Evolutionary conservation across 2,888 invertebrate genomes (phyloP).

Genomic region (Ophioninae sp.): DNA sequence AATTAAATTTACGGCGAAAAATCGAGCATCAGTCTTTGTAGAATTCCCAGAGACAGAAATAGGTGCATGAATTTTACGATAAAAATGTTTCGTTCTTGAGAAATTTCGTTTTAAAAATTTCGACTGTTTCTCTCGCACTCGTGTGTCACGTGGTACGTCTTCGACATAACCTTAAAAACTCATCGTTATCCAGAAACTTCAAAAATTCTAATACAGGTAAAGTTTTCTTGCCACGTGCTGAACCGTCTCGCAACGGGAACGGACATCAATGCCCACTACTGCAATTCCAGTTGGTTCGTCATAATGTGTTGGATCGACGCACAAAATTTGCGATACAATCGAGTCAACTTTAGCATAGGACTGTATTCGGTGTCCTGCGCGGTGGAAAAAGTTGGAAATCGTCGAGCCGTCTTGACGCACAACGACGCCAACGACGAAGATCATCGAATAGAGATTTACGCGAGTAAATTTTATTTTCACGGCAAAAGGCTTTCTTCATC

Average conservation of each 20-base stretch:
- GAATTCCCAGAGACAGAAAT: no score
- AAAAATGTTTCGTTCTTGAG: no score
- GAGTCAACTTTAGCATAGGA: constrained; percentile 50
- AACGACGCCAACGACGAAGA: constrained; percentile 36
- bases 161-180: no score
- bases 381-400: constrained; percentile 61
- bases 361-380: constrained; percentile 60
- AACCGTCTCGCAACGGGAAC: constrained; percentile 40
- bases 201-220: constrained; percentile 57
- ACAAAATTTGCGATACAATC: constrained; percentile 39
- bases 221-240: constrained; percentile 69
- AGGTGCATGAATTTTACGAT: no score
- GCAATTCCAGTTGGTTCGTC: constrained; percentile 63
- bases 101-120: no score
- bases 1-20: no score
- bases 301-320: constrained; percentile 63
- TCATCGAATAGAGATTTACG: constrained; percentile 66
- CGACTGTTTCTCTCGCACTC: no score
- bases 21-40: no score
- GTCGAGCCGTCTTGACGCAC: constrained; percentile 66
- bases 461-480: constrained; percentile 67
- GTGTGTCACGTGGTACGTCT: no score
- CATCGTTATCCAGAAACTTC: no score
- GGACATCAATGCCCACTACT: not conserved
- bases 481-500: constrained; percentile 68